phyloP scores from a whole-genome alignment of 2,797 vertebrate species.

The Alectoris magna region DNA sequence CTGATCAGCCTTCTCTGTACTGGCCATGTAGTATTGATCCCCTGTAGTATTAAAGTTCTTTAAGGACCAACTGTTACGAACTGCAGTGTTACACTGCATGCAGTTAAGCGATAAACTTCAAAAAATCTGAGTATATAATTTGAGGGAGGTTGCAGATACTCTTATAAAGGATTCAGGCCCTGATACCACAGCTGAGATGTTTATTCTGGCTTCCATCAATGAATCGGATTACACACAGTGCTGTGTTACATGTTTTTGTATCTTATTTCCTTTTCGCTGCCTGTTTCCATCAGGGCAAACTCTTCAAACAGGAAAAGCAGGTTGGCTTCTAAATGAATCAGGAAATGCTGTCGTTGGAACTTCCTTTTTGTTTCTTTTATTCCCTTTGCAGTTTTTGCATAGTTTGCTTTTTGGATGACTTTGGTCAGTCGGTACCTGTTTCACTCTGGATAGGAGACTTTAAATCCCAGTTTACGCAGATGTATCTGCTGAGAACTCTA shows the following conservation, averaged over 20 bases:
- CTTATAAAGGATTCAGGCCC: not conserved
- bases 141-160: not conserved
- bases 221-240: not conserved
- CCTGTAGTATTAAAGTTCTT: not conserved
- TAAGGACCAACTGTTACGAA: not conserved
- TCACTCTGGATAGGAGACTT: not conserved
- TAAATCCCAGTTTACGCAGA: conserved; percentile 31
- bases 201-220: not conserved
- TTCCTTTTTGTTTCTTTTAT: not conserved
- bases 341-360: conserved; percentile 21
- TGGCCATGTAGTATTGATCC: not conserved
- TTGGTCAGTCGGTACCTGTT: not conserved
- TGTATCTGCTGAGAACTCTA: conserved; percentile 7
- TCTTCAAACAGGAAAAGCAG: not conserved
- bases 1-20: not conserved
- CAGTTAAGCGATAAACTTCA: not conserved
- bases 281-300: not conserved
- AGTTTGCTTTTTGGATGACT: not conserved
- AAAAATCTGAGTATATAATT: not conserved
- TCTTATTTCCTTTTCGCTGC: not conserved
- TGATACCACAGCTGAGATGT: not conserved
- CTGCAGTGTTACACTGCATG: not conserved
- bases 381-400: not conserved
- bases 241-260: not conserved
- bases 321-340: not conserved